Evolutionary conservation across 2,888 invertebrate species (phyloP), one percentile per base, ranked within the genome.

Genomic region (Polyommatus iphigenia): DNA sequence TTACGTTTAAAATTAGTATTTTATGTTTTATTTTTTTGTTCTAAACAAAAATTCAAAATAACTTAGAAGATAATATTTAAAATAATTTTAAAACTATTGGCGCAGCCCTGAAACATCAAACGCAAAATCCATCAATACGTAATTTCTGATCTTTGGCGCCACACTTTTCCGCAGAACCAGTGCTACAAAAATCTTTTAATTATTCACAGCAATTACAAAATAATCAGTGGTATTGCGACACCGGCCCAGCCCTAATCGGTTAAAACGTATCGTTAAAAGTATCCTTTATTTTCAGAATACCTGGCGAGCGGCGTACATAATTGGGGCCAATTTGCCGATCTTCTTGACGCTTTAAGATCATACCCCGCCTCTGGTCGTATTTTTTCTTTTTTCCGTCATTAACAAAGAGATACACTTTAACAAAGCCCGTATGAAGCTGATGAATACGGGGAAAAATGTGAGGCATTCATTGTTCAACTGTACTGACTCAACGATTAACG

Each of bases 321-420:
- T 78, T 78, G 73, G 62, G 78, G 73, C 59, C 72, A 78, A 78
- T 78, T 78, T 78, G 78, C 78, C 78, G 62, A 78, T 78, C 78
- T 75, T 46, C 73, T 78, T 78, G 73, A 78, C 78, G 78, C 78
- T 78, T 78, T 73, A 73, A 59, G 73, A 78, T 75, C 73, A 73
- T 78, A 73, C 59, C 54, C 57, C 57, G 77, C 77, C 77, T 77
- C 54, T 54, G 54, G 50, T 57, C n/a, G 57, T 78, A 41, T 32
- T 73, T 77, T 73, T 73, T 62, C 73, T 57, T 78, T 78, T 73
- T 72, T 71, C 72, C 29, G n/a, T 78, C 59, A 46, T 46, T 59
- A 73, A 73, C 36, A n/a, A 77, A 77, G 75, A 50, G 54, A 50
- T 54, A 67, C 67, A 72, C 13, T 75, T 29, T 75, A 75, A 75